phyloP scores from a whole-genome alignment of 2,113 vertebrate genomes.

The Marcusenius ussheri region DNA sequence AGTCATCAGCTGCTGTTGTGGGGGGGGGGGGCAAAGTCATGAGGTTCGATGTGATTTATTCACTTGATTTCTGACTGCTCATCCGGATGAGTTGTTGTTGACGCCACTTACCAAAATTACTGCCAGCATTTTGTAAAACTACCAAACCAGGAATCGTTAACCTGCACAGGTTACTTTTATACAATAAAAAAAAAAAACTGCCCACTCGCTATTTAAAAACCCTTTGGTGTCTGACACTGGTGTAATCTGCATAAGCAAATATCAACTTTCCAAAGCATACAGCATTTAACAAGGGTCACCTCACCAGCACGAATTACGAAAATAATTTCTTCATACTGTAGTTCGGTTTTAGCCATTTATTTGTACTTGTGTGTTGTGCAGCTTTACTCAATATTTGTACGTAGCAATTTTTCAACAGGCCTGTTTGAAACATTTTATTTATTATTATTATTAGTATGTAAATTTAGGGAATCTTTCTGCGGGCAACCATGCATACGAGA shows the following conservation, averaged over 20 bases:
- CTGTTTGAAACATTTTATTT: background rate
- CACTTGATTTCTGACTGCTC: background rate
- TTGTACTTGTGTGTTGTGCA: background rate
- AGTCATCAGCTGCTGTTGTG: background rate
- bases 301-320: background rate
- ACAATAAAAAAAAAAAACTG: background rate
- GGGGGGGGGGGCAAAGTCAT: background rate
- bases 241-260: background rate
- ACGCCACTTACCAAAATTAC: background rate
- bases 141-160: background rate
- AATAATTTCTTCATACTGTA: background rate
- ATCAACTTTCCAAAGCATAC: background rate
- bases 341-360: background rate
- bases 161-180: background rate
- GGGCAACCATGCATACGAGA: slow-evolving; percentile 80
- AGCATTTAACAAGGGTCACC: background rate
- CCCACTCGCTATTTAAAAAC: background rate
- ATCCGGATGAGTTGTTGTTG: background rate
- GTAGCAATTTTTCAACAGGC: background rate
- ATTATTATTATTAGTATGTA: slow-evolving; percentile 63
- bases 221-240: background rate
- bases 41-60: background rate
- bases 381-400: background rate
- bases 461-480: slow-evolving; percentile 70
- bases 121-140: background rate